Conservation (phyloP, 2,888 invertebrate species). For the Nephrotoma appendiculata region DNA sequence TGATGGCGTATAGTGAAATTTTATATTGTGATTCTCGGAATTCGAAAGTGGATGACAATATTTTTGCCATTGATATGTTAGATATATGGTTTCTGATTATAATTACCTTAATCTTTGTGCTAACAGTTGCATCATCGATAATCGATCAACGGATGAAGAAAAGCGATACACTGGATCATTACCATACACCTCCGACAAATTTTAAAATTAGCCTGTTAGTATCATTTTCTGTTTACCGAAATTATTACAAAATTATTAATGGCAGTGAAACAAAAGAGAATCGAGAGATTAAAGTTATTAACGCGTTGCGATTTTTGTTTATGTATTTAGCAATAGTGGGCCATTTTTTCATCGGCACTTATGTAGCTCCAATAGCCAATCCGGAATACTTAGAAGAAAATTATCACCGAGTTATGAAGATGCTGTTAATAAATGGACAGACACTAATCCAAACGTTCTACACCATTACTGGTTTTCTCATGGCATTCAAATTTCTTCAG, state of each 20-base stretch:
- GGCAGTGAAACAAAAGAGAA: not conserved
- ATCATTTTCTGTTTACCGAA: not conserved
- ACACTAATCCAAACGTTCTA: constrained; percentile 40
- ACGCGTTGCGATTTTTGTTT: constrained; percentile 2
- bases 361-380: constrained; percentile 6
- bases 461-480: constrained; percentile 40
- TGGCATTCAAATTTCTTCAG: constrained; percentile 14
- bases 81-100: not conserved
- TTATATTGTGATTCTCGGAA: constrained; percentile 9
- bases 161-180: not conserved
- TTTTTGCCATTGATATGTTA: not conserved
- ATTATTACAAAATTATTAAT: not conserved
- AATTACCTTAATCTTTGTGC: not conserved
- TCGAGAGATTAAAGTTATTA: not conserved
- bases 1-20: constrained; percentile 9
- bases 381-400: constrained; percentile 8
- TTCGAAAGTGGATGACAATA: not conserved
- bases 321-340: constrained; percentile 9
- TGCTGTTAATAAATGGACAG: constrained; percentile 30
- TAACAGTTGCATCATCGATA: not conserved
- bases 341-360: constrained; percentile 6
- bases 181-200: not conserved
- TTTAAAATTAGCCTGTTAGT: not conserved
- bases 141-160: not conserved
- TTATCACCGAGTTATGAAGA: not conserved